phyloP scores from a whole-genome alignment of 2,797 vertebrate genomes.

The Propithecus perrieri region DNA sequence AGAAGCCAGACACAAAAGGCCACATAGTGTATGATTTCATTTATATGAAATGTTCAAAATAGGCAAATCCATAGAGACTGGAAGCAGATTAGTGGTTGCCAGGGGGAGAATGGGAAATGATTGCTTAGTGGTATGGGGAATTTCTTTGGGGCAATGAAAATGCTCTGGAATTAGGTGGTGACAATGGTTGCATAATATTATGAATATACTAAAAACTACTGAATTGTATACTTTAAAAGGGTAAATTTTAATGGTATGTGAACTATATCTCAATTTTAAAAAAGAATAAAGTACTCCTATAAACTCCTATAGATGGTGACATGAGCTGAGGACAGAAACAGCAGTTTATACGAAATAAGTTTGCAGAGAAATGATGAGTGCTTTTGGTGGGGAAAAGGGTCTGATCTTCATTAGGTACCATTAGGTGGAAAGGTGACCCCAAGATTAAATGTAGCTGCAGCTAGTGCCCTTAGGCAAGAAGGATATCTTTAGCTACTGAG shows the following conservation, averaged over 20 bases:
- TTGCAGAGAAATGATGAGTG: not conserved
- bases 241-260: not conserved
- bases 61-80: not conserved
- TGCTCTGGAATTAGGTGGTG: not conserved
- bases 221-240: not conserved
- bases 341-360: not conserved
- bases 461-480: not conserved
- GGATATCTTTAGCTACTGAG: not conserved
- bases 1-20: not conserved
- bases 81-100: not conserved
- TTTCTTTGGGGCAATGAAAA: not conserved
- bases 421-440: not conserved
- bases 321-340: not conserved
- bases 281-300: not conserved
- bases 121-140: not conserved
- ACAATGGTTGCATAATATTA: not conserved
- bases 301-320: not conserved
- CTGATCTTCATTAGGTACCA: not conserved
- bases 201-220: not conserved
- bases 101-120: not conserved
- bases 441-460: not conserved
- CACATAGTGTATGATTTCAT: not conserved
- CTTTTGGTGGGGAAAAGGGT: not conserved
- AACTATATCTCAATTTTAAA: conserved; percentile 21
- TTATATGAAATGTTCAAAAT: not conserved